These are phyloP conservation scores for Nephrotoma guestfalica DNA, from an alignment of 2,888 invertebrate genomes.

Conservation along the genomic window DNA sequence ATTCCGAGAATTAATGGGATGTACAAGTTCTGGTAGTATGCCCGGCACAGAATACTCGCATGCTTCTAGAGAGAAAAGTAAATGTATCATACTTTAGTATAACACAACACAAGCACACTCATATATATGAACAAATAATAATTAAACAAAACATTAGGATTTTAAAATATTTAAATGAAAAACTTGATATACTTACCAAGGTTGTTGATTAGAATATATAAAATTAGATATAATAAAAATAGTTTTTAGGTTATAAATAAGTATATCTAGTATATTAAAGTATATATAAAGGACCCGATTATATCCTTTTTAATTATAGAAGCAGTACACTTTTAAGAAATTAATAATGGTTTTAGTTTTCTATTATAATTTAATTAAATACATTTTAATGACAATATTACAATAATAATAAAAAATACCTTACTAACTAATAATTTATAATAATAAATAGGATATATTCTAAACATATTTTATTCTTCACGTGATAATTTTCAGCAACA, in stretches of 20 bases:
- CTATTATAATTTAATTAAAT: background rate
- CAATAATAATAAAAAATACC: background rate
- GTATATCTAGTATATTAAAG: background rate
- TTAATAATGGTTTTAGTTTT: background rate
- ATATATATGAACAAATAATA: background rate
- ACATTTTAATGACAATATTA: background rate
- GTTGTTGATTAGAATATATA: background rate
- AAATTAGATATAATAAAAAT: background rate
- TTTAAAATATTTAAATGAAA: background rate
- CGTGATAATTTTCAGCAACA: background rate
- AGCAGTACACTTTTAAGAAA: background rate
- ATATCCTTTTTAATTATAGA: background rate
- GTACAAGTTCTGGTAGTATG: conserved; percentile 24
- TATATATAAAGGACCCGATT: background rate
- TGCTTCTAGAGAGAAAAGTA: conserved; percentile 34
- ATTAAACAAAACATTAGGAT: background rate
- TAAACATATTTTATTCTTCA: background rate
- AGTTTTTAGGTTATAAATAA: background rate
- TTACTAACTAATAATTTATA: background rate
- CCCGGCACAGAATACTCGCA: conserved; percentile 31
- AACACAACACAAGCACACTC: background rate
- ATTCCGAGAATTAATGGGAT: conserved; percentile 33
- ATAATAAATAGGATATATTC: background rate
- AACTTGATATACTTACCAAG: background rate
- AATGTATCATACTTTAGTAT: conserved; percentile 34